Conservation (phyloP, 2,113 vertebrate genomes). For the Elachura formosa region DNA sequence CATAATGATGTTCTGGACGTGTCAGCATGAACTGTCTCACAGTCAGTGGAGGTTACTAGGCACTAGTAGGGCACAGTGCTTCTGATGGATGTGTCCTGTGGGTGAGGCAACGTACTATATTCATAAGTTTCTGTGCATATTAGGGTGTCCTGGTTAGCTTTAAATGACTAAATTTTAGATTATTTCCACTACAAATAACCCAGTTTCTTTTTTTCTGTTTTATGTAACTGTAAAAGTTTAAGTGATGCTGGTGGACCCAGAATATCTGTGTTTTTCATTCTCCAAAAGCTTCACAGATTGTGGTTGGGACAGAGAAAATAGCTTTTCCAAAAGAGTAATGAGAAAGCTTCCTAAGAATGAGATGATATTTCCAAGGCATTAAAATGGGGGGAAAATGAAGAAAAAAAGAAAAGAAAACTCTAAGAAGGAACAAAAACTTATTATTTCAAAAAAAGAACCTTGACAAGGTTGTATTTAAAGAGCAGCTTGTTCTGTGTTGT, state of each 20-base stretch:
- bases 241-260: neutral
- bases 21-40: neutral
- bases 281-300: neutral
- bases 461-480: neutral
- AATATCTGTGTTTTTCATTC: neutral
- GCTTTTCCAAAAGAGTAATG: neutral
- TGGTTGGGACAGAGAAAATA: neutral
- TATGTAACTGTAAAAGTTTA: neutral
- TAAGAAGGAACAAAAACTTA: neutral
- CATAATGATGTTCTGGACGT: accelerated
- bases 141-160: neutral
- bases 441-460: neutral
- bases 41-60: neutral
- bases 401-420: neutral
- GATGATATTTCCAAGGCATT: neutral
- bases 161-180: neutral
- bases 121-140: neutral
- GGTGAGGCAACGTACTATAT: neutral
- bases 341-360: neutral
- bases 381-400: neutral
- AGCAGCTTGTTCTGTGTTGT: neutral
- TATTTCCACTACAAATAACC: neutral
- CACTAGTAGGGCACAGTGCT: neutral
- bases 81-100: neutral
- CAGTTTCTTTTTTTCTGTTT: neutral